Percentiles rank a stretch among this genome's conserved stretches.
These are phyloP conservation scores for Agrilus mali DNA, from an alignment of 2,888 invertebrate species.

Conservation along the genomic window DNA sequence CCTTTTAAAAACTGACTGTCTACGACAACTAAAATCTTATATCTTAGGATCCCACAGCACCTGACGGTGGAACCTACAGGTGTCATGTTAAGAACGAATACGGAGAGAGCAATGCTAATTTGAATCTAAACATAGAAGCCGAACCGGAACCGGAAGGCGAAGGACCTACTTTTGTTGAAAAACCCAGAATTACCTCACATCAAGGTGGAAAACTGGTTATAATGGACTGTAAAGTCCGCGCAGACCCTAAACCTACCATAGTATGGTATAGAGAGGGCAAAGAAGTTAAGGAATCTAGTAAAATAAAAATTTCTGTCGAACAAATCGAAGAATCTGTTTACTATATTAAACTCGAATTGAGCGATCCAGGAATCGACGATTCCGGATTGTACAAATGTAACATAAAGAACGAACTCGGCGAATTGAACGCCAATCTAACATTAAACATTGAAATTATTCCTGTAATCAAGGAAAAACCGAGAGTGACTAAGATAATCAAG, in stretches of 20 bases:
- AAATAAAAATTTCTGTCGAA: conserved; percentile 62
- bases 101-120: conserved; percentile 93
- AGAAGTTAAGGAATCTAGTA: conserved; percentile 67
- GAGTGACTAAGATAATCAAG: conserved; percentile 81
- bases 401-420: conserved; percentile 90
- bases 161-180: conserved; percentile 88
- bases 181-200: conserved; percentile 77
- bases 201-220: conserved; percentile 72
- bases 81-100: conserved; percentile 92
- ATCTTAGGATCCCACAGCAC: conserved; percentile 59
- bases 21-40: background rate
- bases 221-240: conserved; percentile 65
- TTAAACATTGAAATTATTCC: conserved; percentile 96
- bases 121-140: conserved; percentile 94
- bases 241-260: conserved; percentile 71
- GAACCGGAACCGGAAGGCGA: conserved; percentile 88
- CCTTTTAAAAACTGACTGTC: background rate
- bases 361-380: conserved; percentile 87
- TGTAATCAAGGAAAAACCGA: conserved; percentile 86
- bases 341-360: conserved; percentile 74
- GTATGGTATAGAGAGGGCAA: conserved; percentile 74
- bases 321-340: conserved; percentile 69
- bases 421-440: conserved; percentile 92
- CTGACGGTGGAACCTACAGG: conserved; percentile 79
- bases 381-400: conserved; percentile 97